These are phyloP conservation scores for Rhea pennata DNA, from an alignment of 2,113 vertebrate species.

Conservation along the genomic window DNA sequence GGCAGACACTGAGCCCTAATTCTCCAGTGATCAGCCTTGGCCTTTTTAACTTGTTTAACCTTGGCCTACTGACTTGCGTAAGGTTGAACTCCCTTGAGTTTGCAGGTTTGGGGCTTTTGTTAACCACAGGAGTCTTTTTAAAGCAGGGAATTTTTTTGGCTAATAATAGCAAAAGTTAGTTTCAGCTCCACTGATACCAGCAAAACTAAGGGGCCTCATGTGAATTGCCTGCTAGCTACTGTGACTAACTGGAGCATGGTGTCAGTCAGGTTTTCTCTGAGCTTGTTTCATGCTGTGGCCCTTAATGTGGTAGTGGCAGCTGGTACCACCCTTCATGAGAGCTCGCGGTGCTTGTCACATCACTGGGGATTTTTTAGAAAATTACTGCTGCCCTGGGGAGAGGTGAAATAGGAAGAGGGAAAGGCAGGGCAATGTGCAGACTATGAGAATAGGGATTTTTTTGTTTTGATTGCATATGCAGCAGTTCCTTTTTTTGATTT, in stretches of 20 bases:
- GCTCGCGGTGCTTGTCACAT: neutral
- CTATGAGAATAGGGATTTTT: neutral
- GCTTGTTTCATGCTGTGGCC: neutral
- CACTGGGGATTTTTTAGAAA: neutral
- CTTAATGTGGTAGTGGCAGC: neutral
- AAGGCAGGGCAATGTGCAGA: neutral
- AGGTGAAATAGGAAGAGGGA: neutral
- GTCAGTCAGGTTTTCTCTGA: neutral
- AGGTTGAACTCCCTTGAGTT: neutral
- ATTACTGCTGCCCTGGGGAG: neutral
- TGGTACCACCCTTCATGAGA: neutral
- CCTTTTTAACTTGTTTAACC: neutral
- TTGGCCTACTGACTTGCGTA: accelerated
- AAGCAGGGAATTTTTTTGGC: neutral
- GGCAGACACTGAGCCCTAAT: neutral
- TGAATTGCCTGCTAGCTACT: neutral
- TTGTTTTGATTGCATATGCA: neutral
- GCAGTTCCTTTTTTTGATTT: neutral
- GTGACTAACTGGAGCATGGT: neutral
- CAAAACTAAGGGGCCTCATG: accelerated
- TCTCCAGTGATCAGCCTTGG: neutral
- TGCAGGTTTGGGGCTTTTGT: neutral
- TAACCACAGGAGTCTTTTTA: neutral
- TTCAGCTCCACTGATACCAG: neutral
- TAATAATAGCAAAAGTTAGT: neutral